Percentiles rank a stretch among this genome's conserved stretches.
Conservation (phyloP, 53 echinoderm and acorn worm species). For the Echinometra lucunter region DNA sequence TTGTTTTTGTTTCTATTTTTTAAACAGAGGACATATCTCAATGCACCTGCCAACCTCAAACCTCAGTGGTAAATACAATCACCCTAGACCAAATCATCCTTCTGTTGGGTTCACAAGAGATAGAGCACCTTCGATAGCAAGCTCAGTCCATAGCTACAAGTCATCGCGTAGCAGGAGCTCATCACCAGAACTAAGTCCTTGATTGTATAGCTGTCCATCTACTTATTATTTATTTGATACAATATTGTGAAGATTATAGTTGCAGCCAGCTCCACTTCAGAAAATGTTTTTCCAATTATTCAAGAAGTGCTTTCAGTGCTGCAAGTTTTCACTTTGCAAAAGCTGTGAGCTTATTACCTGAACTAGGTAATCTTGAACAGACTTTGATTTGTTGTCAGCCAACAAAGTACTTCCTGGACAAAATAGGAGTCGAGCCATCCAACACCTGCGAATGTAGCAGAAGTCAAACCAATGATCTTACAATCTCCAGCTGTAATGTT, state of each 20-base stretch:
- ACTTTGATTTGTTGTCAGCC: too few relatives aligned
- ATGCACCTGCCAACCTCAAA: constrained; percentile 1
- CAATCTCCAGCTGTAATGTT: too few relatives aligned
- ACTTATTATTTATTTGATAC: neutral
- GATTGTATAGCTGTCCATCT: neutral
- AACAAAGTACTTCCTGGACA: too few relatives aligned
- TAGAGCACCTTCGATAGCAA: constrained; percentile 36
- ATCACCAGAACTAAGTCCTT: constrained; percentile 61
- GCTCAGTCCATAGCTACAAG: constrained; percentile 43
- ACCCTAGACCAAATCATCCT: neutral
- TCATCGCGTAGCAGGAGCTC: constrained; percentile 25
- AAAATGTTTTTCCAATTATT: neutral
- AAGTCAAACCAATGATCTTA: too few relatives aligned
- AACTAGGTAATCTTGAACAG: too few relatives aligned
- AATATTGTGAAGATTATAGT: neutral
- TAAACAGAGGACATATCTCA: neutral
- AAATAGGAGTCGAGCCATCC: too few relatives aligned
- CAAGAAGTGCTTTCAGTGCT: neutral
- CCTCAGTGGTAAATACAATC: neutral
- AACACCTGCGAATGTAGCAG: too few relatives aligned
- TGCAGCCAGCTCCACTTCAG: too few relatives aligned
- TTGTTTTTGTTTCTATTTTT: too few relatives aligned
- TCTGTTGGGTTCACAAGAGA: neutral
- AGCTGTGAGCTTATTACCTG: constrained; percentile 50
- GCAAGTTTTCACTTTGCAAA: constrained; percentile 12